Conservation (phyloP, 2,113 vertebrate genomes). For the Tylochromis polylepis region DNA sequence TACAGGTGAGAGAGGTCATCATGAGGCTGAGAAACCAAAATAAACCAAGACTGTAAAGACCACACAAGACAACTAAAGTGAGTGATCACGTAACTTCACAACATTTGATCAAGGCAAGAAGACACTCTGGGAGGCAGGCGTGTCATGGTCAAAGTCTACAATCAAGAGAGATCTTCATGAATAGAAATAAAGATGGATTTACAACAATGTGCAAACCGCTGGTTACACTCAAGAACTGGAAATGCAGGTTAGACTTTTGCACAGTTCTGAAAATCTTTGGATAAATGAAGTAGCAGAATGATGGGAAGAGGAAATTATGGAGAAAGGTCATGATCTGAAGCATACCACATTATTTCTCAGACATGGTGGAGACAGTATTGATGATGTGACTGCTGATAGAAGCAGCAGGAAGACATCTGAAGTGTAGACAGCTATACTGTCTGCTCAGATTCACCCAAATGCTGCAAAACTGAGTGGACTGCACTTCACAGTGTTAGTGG, state of each 20-base stretch:
- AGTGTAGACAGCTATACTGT: no score
- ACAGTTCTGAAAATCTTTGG: no score
- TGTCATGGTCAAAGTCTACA: no score
- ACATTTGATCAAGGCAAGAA: accelerated
- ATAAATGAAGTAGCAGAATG: not conserved
- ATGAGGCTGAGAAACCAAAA: not conserved
- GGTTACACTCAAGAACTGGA: no score
- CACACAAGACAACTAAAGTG: not conserved
- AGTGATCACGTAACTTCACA: not conserved
- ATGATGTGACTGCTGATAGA: not conserved
- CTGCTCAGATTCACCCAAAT: not conserved
- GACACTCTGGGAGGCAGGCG: not conserved
- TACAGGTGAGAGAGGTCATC: not conserved
- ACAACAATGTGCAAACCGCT: no score
- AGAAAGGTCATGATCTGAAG: not conserved
- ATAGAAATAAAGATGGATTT: no score
- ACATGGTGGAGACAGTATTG: not conserved
- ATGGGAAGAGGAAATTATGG: not conserved
- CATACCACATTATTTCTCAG: not conserved
- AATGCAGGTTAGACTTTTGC: no score
- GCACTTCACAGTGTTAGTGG: not conserved
- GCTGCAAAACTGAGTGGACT: not conserved
- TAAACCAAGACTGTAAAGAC: not conserved
- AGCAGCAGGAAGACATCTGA: not conserved
- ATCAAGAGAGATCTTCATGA: no score